Conservation (phyloP, 2,888 invertebrate genomes). For the Slavum lentiscoides region DNA sequence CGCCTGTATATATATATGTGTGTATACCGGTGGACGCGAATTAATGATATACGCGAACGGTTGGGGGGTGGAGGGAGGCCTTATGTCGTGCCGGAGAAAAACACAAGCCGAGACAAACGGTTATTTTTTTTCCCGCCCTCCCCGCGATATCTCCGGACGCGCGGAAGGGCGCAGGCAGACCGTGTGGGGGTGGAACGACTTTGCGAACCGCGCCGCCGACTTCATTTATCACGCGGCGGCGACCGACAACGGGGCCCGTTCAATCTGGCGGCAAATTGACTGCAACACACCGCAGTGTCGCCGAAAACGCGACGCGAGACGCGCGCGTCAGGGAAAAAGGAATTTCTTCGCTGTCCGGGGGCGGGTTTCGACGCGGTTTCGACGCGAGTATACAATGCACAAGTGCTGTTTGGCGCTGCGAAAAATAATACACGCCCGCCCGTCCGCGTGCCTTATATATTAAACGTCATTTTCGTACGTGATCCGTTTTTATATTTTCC, state of each 20-base stretch:
- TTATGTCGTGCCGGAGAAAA: constrained; percentile 45
- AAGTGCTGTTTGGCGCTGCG: too few relatives aligned
- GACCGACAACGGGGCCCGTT: constrained; percentile 37
- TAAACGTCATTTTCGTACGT: too few relatives aligned
- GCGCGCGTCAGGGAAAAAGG: background rate
- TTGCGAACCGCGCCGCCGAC: background rate
- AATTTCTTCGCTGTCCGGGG: background rate
- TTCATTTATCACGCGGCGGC: constrained; percentile 47
- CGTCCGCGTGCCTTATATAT: too few relatives aligned
- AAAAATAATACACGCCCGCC: too few relatives aligned
- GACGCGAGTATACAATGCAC: too few relatives aligned
- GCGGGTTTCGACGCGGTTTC: background rate
- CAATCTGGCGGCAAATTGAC: constrained; percentile 53
- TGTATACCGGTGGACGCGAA: constrained; percentile 45
- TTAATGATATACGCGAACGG: constrained; percentile 49
- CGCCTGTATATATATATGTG: background rate
- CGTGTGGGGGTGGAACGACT: background rate
- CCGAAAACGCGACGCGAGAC: constrained; percentile 18
- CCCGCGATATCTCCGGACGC: constrained; percentile 1
- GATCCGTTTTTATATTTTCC: too few relatives aligned
- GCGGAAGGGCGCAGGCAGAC: background rate
- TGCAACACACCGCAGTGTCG: constrained; percentile 53
- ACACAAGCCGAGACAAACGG: constrained; percentile 36
- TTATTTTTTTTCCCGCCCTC: background rate
- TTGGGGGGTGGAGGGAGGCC: too few relatives aligned